Evolutionary conservation across 2,797 vertebrate species (phyloP), one percentile per base, ranked within the genome.

Genomic region (Bufotes viridis): DNA sequence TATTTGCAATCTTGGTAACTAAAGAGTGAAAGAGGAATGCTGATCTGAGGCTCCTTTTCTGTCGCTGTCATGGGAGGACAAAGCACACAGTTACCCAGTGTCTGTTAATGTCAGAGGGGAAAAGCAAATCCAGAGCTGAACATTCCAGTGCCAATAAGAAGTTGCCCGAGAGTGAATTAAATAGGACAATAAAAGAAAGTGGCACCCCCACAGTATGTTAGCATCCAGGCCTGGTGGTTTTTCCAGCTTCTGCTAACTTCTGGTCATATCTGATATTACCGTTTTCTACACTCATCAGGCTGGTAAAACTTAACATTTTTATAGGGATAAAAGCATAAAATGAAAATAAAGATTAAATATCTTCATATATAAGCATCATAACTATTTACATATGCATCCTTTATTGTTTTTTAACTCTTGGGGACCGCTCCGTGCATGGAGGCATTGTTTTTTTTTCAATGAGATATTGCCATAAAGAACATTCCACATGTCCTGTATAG

Each of bases 1-100:
- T 87, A 89, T 89, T 89, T 89, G 87, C 75, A 84, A 79, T 87
- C 85, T 53, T 82, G 57, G 88, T 89, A 89, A 89, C 88, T 89
- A 82, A 82, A 89, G 74, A 87, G 85, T 61, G 85, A 70, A 87
- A 61, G 55, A 83, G 81, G 81, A 89, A 84, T 89, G 85, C 79
- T 83, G 80, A 83, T 76, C 78, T 53, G 80, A 83, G 78, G 65
- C 85, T 89, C 81, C 88, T 84, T 87, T 87, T 89, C 85, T 87
- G 67, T 83, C 42, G 49, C 81, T 89, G 88, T 89, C 88, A 87
- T 60, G 12, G 18, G 24, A 29, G 74, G 81, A 89, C 88, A 89
- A 89, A 87, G 85, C 67, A 24, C 58, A 58, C 81, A 75, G 81
- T 83, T 89, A 86, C 85, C 88, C 84, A 80, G 74, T 87, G 88